Conservation (phyloP, 2,797 vertebrate genomes). For the Mus minutoides region DNA sequence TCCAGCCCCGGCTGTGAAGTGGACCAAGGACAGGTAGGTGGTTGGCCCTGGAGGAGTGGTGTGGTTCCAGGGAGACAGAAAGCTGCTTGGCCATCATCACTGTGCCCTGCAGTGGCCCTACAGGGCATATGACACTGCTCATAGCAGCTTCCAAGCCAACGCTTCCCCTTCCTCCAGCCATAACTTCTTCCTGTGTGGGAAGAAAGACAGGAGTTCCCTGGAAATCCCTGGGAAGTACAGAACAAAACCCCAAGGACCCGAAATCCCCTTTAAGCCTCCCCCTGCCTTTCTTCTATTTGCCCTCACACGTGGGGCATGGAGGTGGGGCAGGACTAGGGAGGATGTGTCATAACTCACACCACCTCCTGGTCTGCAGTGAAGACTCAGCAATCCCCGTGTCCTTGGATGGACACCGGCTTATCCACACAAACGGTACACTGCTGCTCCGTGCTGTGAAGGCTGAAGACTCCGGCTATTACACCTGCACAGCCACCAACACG, state of each 20-base stretch:
- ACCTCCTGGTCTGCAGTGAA: slow-evolving; percentile 88
- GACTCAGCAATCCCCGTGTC: slow-evolving; percentile 95
- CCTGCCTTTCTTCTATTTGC: neutral
- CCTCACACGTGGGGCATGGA: neutral
- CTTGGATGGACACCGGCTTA: slow-evolving; percentile 95
- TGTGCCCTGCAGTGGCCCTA: neutral
- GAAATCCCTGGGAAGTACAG: neutral
- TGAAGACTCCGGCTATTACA: slow-evolving; percentile 98
- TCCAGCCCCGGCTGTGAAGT: slow-evolving; percentile 95
- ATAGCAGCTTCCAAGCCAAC: neutral
- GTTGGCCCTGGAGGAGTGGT: accelerated
- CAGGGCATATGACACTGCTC: neutral
- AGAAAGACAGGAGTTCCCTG: neutral
- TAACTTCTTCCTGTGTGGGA: neutral
- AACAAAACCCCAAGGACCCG: neutral
- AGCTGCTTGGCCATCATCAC: too few relatives aligned
- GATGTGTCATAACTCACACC: neutral
- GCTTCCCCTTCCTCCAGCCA: too few relatives aligned
- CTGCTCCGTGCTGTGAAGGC: slow-evolving; percentile 97
- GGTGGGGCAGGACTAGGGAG: neutral
- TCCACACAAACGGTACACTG: slow-evolving; percentile 95
- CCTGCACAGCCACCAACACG: slow-evolving; percentile 98
- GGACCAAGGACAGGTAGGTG: slow-evolving; percentile 98
- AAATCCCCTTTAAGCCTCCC: neutral
- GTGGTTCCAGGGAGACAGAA: neutral